Evolutionary conservation across 2,888 invertebrate species (phyloP), one percentile per base, ranked within the genome.

Genomic region (Microctonus hyperodae): DNA sequence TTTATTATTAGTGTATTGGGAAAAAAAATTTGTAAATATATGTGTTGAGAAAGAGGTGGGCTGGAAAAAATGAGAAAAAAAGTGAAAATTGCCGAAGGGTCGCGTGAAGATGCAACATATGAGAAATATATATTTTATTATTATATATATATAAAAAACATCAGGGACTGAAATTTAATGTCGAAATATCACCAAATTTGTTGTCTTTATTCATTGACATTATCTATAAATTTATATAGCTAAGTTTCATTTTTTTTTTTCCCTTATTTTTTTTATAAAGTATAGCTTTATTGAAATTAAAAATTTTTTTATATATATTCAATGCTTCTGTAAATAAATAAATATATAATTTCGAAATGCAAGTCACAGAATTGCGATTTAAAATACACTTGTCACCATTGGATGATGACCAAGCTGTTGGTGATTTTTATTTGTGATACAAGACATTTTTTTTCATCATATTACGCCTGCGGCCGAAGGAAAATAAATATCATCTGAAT

Each of bases 111-210:
- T 73, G 69, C 69, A 71, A 71, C 72, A 73, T 74, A 75, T 74
- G 75, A 76, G 73, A 70, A 78, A 74, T 73, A 78, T 76, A 74
- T 73, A 78, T 76, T 75, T 13, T 44, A 44, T 44, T 28, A 28
- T 28, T 28, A 16, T 44, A 44, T n/a, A 44, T n/a, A 44, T 44
- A 44, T 44, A 16, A 16, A n/a, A 37, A 1, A 78, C 73, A 74
- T 74, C 77, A 78, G 76, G 79, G 79, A 77, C 75, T 65, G 69
- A 76, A 78, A 78, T 79, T 79, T 80, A 79, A 80, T 80, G n/a
- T n/a, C n/a, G 79, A 80, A 80, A 80, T 79, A 78, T 80, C 74
- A 78, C 76, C 72, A 77, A 79, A 80, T 79, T 78, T 78, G 78
- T 79, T 78, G 71, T 76, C 74, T 71, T 69, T 72, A 70, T 44